These are phyloP conservation scores for Osmoderma eremita DNA, from an alignment of 2,888 invertebrate species.

Conservation along the genomic window DNA sequence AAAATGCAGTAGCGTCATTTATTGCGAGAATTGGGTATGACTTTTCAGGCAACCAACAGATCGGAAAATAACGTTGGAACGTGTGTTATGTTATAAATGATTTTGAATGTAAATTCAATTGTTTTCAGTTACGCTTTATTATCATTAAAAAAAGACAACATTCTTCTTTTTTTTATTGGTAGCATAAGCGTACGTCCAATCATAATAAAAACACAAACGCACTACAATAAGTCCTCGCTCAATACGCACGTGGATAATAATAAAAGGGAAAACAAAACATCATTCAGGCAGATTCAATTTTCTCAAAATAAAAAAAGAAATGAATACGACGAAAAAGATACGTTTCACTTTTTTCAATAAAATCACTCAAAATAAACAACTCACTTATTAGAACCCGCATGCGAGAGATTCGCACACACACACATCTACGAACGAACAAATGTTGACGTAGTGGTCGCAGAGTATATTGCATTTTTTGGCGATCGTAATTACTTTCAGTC, in stretches of 20 bases:
- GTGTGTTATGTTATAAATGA: no score
- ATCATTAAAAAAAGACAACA: slow-evolving; percentile 2
- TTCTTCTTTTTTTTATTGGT: background rate
- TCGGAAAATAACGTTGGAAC: no score
- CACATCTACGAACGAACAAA: background rate
- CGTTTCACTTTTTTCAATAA: background rate
- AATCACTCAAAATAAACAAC: slow-evolving; percentile 12
- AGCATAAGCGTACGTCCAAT: background rate
- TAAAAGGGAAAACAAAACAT: slow-evolving; percentile 1
- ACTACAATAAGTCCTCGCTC: background rate
- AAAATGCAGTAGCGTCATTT: no score
- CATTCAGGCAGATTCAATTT: background rate
- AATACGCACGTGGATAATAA: background rate
- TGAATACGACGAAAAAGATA: background rate
- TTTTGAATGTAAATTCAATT: no score
- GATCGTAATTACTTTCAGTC: slow-evolving; percentile 14
- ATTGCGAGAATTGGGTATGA: no score
- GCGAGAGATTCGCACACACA: background rate
- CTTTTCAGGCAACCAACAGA: no score
- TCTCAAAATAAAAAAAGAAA: slow-evolving; percentile 9
- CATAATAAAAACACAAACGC: background rate
- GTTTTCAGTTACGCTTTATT: slow-evolving; percentile 6
- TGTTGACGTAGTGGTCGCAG: background rate
- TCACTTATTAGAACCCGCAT: slow-evolving; percentile 1
- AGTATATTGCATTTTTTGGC: slow-evolving; percentile 27